These are phyloP conservation scores for Pimpla rufipes DNA, from an alignment of 2,888 invertebrate genomes.

Conservation along the genomic window DNA sequence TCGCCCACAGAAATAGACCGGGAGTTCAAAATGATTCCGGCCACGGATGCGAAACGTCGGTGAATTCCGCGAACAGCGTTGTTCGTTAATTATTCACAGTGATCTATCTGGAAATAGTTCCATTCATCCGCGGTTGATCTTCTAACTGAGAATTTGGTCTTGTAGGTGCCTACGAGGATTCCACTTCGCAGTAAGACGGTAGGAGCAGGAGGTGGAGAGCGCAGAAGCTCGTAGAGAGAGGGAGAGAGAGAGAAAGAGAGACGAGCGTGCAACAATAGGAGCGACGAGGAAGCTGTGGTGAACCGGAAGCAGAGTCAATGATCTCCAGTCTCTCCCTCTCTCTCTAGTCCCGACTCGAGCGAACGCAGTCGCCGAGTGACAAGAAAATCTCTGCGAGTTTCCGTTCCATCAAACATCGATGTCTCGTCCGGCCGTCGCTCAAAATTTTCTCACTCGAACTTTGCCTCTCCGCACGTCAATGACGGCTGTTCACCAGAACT, in stretches of 20 bases:
- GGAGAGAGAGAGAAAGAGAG: no score
- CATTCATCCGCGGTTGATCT: not conserved
- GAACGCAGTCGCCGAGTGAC: not conserved
- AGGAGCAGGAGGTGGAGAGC: not conserved
- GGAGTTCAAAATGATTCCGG: not conserved
- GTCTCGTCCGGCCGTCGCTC: slow-evolving; percentile 14
- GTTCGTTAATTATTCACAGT: not conserved
- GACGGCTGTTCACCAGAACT: not conserved
- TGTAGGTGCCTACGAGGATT: slow-evolving; percentile 3
- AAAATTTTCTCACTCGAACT: slow-evolving; percentile 2
- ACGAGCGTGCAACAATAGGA: not conserved
- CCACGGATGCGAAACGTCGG: not conserved
- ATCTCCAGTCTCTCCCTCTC: slow-evolving; percentile 3
- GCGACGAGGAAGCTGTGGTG: not conserved
- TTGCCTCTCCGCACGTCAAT: not conserved
- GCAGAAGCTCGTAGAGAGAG: not conserved
- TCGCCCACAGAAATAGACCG: not conserved
- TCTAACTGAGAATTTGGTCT: slow-evolving; percentile 1
- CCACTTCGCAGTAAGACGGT: not conserved
- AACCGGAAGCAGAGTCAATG: slow-evolving; percentile 19
- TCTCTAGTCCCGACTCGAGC: no score
- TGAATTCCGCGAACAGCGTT: not conserved
- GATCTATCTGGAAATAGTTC: slow-evolving; percentile 15
- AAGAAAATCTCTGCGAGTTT: slow-evolving; percentile 14
- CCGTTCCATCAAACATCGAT: not conserved